Evolutionary conservation across 1,140 invertebrate genomes (phyloP), one percentile per base, ranked within the genome.

Genomic region (Acyrthosiphon pisum): DNA sequence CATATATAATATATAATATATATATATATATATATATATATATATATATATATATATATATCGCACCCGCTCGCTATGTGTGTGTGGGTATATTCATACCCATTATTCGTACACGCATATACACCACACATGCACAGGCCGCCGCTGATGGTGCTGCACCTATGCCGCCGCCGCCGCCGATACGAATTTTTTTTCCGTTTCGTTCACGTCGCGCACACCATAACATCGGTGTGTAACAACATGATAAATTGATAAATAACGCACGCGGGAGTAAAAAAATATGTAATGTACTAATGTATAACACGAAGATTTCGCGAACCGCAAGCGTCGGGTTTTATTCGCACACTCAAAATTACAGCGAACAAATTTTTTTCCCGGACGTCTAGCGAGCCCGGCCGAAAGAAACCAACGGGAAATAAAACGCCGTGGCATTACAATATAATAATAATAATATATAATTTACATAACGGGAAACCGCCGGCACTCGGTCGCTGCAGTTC

Each of bases 391-490:
- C 60, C 60, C 14, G 60, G 14, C 3, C 60, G 60, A 76, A 76
- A 76, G 60, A 76, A 76, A 76, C 60, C 3, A n/a, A 68, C 60
- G 60, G 60, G 30, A 76, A 76, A 76, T 20, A 76, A 76, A 76
- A 76, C 60, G n/a, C 60, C 4, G 14, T 6, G 30, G 30, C 60
- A 30, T 9, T 60, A 26, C 9, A 14, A n/a, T 68, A 68, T 30
- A 30, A 60, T 68, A 30, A 9, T 30, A 60, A 68, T 76, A 76
- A 68, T 23, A 41, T 83, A 37, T 83, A 83, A 83, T 37, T 83
- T 37, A 83, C n/a, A 46, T 86, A 86, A 86, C 84, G 84, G 84
- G 84, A 86, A 86, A 86, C 84, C 41, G 83, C 41, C 41, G 23
- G 37, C 83, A 41, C 22, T 83, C 81, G 35, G 81, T 41, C 81